phyloP scores from a whole-genome alignment of 2,888 invertebrate genomes.

The Candidula unifasciata region DNA sequence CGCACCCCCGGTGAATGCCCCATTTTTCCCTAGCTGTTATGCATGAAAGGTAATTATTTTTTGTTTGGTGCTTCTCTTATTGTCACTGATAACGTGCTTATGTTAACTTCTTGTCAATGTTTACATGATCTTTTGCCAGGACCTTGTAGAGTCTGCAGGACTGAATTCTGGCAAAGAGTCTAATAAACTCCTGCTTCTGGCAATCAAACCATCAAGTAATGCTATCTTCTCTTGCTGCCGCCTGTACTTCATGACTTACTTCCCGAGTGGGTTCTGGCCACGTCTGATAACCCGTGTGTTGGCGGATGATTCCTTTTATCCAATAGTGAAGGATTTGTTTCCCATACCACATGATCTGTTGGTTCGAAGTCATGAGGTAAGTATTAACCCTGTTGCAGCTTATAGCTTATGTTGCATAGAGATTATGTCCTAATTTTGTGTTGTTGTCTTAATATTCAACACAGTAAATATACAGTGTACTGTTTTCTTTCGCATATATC shows the following conservation, averaged over 20 bases:
- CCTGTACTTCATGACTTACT: conserved; percentile 88
- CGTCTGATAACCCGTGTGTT: conserved; percentile 93
- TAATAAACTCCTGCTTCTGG: conserved; percentile 53
- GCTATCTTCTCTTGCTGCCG: conserved; percentile 73
- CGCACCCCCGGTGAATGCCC: too few species aligned
- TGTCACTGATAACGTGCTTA: neutral
- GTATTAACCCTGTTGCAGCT: neutral
- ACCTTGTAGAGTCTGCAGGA: neutral
- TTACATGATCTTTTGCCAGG: conserved; percentile 21
- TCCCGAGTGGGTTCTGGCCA: conserved; percentile 99
- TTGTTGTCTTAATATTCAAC: too few species aligned
- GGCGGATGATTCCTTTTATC: conserved; percentile 83
- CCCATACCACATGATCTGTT: conserved; percentile 60
- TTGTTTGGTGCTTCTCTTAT: too few species aligned
- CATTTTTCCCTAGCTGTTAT: too few species aligned
- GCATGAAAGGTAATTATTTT: too few species aligned
- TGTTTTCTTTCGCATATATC: neutral
- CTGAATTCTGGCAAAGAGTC: conserved; percentile 31
- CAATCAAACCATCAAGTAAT: conserved; percentile 61
- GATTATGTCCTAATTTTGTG: too few species aligned
- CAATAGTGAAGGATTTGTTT: conserved; percentile 62
- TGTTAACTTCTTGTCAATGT: neutral
- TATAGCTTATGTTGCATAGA: neutral
- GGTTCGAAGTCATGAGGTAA: conserved; percentile 59
- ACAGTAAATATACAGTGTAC: too few species aligned